Percentiles rank a stretch among this genome's conserved stretches.
Evolutionary conservation across 2,797 vertebrate genomes (phyloP).

Genomic region (Alfaro cultratus): DNA sequence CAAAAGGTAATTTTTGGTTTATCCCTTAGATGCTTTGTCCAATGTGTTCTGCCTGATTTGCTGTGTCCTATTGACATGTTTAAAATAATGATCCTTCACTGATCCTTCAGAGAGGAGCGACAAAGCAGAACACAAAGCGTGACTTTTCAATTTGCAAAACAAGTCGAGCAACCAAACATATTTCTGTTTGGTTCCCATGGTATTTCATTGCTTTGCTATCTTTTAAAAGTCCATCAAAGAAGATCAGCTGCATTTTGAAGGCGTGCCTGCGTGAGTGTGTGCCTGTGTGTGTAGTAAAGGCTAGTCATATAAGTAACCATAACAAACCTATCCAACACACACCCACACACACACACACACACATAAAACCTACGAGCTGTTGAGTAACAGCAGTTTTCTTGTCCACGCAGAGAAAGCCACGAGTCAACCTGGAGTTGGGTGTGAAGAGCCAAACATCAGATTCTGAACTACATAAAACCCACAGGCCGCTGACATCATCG

Average conservation of each 20-base stretch:
- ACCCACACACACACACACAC: no score
- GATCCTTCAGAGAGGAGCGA: not conserved
- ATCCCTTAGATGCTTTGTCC: not conserved
- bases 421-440: conserved; percentile 14
- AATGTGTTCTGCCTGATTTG: not conserved
- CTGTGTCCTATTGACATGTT: not conserved
- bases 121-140: not conserved
- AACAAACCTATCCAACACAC: conserved; percentile 3
- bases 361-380: conserved; percentile 1
- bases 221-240: conserved; percentile 16
- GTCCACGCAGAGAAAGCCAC: conserved; percentile 10
- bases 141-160: not conserved
- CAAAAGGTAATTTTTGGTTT: not conserved
- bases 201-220: conserved; percentile 31
- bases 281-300: not conserved
- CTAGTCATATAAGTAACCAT: not conserved
- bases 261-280: not conserved
- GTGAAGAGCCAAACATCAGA: conserved; percentile 7
- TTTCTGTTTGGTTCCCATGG: conserved; percentile 59
- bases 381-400: conserved; percentile 1
- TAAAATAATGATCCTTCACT: not conserved
- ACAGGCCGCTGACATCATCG: conserved; percentile 23
- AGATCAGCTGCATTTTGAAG: conserved; percentile 4
- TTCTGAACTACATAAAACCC: conserved; percentile 16
- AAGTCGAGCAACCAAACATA: not conserved